Percentiles rank a stretch among this genome's conserved stretches.
phyloP scores from a whole-genome alignment of 2,113 vertebrate species.

The Paramisgurnus dabryanus region DNA sequence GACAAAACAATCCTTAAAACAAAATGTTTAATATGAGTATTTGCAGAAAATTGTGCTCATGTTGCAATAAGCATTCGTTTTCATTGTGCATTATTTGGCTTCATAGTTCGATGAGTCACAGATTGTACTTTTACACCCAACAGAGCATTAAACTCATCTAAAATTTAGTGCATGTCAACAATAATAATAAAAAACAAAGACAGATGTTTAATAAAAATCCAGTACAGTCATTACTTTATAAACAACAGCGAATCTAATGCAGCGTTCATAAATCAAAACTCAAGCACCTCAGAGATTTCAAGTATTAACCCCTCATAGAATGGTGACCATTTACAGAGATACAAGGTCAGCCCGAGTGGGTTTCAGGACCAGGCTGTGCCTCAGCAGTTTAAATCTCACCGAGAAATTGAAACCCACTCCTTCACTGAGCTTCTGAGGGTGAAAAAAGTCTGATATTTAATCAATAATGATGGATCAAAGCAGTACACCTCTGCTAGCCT shows the following conservation, averaged over 20 bases:
- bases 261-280: not conserved
- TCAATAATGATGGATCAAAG: slow-evolving; percentile 75
- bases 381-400: not conserved
- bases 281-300: not conserved
- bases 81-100: not conserved
- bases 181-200: not conserved
- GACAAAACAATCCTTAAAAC: not conserved
- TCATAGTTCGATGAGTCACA: not conserved
- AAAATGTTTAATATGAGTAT: not conserved
- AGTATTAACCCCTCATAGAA: not conserved
- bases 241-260: not conserved
- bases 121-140: slow-evolving; percentile 18
- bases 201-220: not conserved
- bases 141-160: slow-evolving; percentile 16
- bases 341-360: not conserved
- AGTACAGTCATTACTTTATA: not conserved
- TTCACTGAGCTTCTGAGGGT: slow-evolving; percentile 52
- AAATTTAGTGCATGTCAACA: not conserved
- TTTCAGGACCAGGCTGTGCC: not conserved
- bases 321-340: not conserved
- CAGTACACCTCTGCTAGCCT: slow-evolving; percentile 59
- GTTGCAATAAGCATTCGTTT: not conserved
- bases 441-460: slow-evolving; percentile 66
- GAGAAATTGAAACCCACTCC: slow-evolving; percentile 11
- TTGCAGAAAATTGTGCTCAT: not conserved